phyloP scores from a whole-genome alignment of 92 coral and sea anemone genomes.

The Palythoa caribaeorum region DNA sequence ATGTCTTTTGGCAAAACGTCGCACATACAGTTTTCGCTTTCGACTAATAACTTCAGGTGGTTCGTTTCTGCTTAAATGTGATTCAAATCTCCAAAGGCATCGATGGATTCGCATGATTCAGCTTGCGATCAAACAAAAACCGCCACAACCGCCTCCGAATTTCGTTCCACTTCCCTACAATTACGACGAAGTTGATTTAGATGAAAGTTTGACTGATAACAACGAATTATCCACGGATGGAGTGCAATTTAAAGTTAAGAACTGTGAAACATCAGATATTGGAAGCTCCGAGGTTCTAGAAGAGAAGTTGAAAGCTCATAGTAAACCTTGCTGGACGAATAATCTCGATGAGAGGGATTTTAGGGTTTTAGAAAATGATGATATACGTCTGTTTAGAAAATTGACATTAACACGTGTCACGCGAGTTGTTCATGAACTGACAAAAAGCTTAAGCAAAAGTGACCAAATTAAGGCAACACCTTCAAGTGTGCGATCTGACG shows the following conservation, averaged over 20 bases:
- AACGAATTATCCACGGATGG: conserved; percentile 14
- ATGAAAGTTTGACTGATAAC: background rate
- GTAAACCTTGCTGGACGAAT: conserved; percentile 7
- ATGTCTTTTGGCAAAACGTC: conserved; percentile 73
- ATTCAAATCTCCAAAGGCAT: conserved; percentile 84
- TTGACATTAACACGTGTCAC: conserved; percentile 34
- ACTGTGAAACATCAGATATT: background rate
- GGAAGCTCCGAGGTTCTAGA: background rate
- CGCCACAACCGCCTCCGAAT: conserved; percentile 61
- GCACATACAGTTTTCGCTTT: conserved; percentile 82
- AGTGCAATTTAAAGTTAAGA: background rate
- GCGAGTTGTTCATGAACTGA: conserved; percentile 22
- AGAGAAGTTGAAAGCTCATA: background rate
- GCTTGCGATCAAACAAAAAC: conserved; percentile 57
- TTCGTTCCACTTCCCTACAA: conserved; percentile 27
- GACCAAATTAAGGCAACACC: background rate
- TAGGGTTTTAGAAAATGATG: background rate
- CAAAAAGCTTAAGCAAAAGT: background rate
- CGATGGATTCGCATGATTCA: conserved; percentile 94
- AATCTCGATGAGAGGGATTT: background rate
- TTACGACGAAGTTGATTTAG: conserved; percentile 37
- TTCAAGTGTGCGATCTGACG: background rate
- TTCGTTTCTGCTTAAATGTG: conserved; percentile 73
- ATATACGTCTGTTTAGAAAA: background rate
- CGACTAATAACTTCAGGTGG: conserved; percentile 70